Percentiles rank a stretch among this genome's conserved stretches.
These are phyloP conservation scores for Dipodomys stephensi DNA, from an alignment of 2,113 vertebrate genomes.

Conservation along the genomic window DNA sequence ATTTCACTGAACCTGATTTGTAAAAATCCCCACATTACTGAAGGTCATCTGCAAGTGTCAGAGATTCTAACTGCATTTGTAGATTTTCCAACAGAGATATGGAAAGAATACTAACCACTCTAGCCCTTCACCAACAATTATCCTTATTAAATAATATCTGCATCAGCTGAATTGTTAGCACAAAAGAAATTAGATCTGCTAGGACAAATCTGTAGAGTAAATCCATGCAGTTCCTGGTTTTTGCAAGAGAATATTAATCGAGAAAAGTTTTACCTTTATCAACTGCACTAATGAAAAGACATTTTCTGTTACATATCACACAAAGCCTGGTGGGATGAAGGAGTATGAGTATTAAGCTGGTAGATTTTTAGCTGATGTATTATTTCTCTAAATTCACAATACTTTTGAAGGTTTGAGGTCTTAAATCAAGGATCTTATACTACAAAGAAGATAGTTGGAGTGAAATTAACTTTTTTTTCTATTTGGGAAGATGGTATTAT, in stretches of 20 bases:
- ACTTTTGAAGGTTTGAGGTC: conserved; percentile 74
- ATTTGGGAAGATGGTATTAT: conserved; percentile 49
- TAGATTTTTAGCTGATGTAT: conserved; percentile 75
- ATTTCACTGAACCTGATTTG: conserved; percentile 72
- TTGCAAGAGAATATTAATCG: conserved; percentile 82
- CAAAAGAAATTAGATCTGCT: conserved; percentile 82
- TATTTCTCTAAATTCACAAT: conserved; percentile 74
- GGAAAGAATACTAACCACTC: conserved; percentile 83
- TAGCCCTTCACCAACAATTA: conserved; percentile 83
- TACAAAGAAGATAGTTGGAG: conserved; percentile 57
- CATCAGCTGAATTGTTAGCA: conserved; percentile 77
- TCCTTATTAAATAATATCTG: conserved; percentile 84
- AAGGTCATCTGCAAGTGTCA: conserved; percentile 84
- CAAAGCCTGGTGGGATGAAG: conserved; percentile 74
- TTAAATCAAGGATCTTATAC: conserved; percentile 69
- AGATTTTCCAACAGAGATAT: conserved; percentile 79
- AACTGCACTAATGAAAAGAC: conserved; percentile 79
- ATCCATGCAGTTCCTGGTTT: conserved; percentile 74
- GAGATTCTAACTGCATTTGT: conserved; percentile 76
- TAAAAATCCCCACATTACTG: conserved; percentile 79
- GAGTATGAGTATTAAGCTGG: conserved; percentile 74
- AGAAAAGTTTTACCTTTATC: conserved; percentile 84
- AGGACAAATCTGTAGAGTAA: conserved; percentile 74
- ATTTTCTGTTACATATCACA: conserved; percentile 76
- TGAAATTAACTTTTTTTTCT: conserved; percentile 69